Conservation (phyloP, 2,888 invertebrate genomes). For the Dolichomitus sp. region DNA sequence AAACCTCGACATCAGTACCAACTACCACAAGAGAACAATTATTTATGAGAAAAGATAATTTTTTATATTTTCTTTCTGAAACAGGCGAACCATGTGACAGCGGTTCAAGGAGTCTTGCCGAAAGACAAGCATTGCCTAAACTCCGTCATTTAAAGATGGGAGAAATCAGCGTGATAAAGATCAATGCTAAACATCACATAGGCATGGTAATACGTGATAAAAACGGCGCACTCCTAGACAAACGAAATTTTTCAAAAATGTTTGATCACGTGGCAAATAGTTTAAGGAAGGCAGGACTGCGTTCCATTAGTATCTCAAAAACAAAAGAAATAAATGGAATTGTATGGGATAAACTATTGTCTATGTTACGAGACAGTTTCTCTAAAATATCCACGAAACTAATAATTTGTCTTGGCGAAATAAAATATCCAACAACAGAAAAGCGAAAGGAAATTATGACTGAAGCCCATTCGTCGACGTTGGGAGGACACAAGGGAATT, state of each 20-base stretch:
- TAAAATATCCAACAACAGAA: not conserved
- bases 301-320: not conserved
- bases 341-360: not conserved
- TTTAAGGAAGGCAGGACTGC: not conserved
- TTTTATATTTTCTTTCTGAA: constrained; percentile 1
- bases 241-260: too few relatives aligned
- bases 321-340: not conserved
- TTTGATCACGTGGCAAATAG: not conserved
- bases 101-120: not conserved
- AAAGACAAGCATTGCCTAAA: not conserved
- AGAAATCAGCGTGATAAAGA: not conserved
- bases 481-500: constrained; percentile 20
- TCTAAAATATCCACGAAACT: not conserved
- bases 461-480: not conserved
- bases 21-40: not conserved
- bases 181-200: constrained; percentile 1
- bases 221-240: not conserved
- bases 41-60: constrained; percentile 24
- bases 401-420: not conserved
- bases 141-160: not conserved
- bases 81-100: not conserved
- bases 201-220: not conserved
- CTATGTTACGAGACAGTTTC: not conserved
- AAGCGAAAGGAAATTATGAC: constrained; percentile 1
- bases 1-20: too few relatives aligned